Percentiles rank a stretch among this genome's conserved stretches.
phyloP scores from a whole-genome alignment of 2,113 vertebrate species.

The Melanerpes aurifrons region DNA sequence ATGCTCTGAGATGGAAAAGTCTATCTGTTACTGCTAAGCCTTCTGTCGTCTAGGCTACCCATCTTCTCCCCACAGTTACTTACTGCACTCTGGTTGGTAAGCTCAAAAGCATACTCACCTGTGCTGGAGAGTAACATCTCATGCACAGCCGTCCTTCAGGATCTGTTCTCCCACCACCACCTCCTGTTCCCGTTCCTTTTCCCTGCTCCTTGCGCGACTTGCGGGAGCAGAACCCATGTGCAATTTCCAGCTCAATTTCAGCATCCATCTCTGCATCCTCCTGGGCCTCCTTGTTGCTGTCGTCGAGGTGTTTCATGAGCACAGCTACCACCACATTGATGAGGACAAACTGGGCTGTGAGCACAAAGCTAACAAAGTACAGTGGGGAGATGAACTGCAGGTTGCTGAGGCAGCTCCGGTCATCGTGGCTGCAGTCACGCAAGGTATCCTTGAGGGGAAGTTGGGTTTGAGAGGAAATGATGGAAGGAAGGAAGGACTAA shows the following conservation, averaged over 20 bases:
- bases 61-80: conserved; percentile 11
- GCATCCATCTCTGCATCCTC: conserved; percentile 99
- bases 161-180: conserved; percentile 47
- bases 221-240: conserved; percentile 82
- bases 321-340: conserved; percentile 99
- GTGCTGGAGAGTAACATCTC: conserved; percentile 89
- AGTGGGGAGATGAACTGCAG: conserved; percentile 93
- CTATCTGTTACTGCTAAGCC: background rate
- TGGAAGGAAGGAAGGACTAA: conserved; percentile 50
- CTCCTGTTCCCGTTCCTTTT: conserved; percentile 36
- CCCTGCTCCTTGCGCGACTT: conserved; percentile 72
- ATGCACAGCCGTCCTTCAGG: conserved; percentile 75
- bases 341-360: conserved; percentile 99
- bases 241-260: conserved; percentile 94
- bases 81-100: conserved; percentile 17
- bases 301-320: conserved; percentile 99
- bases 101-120: conserved; percentile 80
- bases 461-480: background rate
- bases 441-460: conserved; percentile 88
- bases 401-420: conserved; percentile 95
- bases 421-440: conserved; percentile 92
- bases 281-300: conserved; percentile 99
- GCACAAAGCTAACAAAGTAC: conserved; percentile 99
- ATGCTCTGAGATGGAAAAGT: background rate
- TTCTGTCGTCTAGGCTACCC: background rate